These are phyloP conservation scores for Mimas tiliae DNA, from an alignment of 2,888 invertebrate genomes.

Conservation along the genomic window DNA sequence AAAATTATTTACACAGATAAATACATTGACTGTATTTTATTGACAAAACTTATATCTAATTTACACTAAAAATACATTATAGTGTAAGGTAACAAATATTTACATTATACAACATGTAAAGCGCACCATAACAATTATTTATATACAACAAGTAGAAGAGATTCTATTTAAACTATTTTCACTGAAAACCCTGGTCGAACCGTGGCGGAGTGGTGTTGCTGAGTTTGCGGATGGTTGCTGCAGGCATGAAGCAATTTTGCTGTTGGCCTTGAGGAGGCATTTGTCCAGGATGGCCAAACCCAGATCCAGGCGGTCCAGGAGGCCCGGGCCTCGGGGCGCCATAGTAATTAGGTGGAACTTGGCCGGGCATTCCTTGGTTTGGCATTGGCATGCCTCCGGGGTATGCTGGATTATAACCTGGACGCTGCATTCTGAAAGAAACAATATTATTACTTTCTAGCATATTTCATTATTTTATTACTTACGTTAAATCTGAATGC, in stretches of 20 bases:
- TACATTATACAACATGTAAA: neutral
- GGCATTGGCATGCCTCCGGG: constrained; percentile 40
- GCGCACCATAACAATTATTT: neutral
- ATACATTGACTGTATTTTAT: constrained; percentile 14
- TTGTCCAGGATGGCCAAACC: constrained; percentile 47
- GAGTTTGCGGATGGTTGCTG: constrained; percentile 57
- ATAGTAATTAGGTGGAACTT: constrained; percentile 37
- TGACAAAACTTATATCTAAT: constrained; percentile 24
- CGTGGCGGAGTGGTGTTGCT: constrained; percentile 55
- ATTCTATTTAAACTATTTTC: constrained; percentile 35
- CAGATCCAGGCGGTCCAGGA: constrained; percentile 42
- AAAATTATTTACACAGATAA: neutral
- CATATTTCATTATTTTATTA: too few species aligned
- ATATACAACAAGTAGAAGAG: constrained; percentile 38
- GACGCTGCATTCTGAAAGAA: constrained; percentile 68
- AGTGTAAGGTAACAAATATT: neutral
- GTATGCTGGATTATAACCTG: constrained; percentile 50
- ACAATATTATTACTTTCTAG: neutral
- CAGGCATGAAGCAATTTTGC: constrained; percentile 60
- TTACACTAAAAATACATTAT: constrained; percentile 7
- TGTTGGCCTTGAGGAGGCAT: constrained; percentile 45
- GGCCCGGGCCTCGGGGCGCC: constrained; percentile 34
- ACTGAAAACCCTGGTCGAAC: constrained; percentile 49
- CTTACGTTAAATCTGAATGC: too few species aligned
- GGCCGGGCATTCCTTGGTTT: constrained; percentile 31